Conservation (phyloP, 1,140 invertebrate genomes). For the Hydropsyche tenuis region DNA sequence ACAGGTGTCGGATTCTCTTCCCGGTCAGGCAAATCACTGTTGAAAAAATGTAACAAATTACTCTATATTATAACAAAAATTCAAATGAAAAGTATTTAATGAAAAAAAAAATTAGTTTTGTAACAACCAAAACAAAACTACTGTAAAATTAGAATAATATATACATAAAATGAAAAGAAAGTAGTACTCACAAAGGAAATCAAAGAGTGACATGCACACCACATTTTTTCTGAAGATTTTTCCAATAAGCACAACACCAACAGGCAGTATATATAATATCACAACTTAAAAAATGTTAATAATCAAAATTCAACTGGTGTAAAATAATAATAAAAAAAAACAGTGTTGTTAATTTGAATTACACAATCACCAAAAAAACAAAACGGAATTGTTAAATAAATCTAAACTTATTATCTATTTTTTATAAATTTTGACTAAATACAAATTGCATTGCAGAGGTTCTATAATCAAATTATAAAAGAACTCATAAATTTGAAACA, state of each 20-base stretch:
- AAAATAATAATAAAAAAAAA: too few relatives aligned
- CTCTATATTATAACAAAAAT: background rate
- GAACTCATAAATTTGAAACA: too few relatives aligned
- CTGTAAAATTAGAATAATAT: background rate
- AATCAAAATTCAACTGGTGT: too few relatives aligned
- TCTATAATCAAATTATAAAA: too few relatives aligned
- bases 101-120: too few relatives aligned
- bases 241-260: constrained; percentile 22
- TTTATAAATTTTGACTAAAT: too few relatives aligned
- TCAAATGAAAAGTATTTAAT: background rate
- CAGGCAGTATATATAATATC: background rate
- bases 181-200: constrained; percentile 16
- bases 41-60: constrained; percentile 27
- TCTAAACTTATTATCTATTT: too few relatives aligned
- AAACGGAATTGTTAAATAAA: too few relatives aligned
- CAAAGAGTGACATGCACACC: constrained; percentile 21
- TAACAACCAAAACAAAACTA: background rate
- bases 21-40: constrained; percentile 46
- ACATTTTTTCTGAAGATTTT: constrained; percentile 14
- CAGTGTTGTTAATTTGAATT: too few relatives aligned
- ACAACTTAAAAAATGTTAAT: too few relatives aligned
- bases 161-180: background rate
- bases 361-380: too few relatives aligned
- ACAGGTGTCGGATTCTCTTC: constrained; percentile 43
- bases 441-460: too few relatives aligned